Percentiles rank a stretch among this genome's conserved stretches.
Evolutionary conservation across 2,113 vertebrate species (phyloP).

Genomic region (Stegostoma tigrinum): DNA sequence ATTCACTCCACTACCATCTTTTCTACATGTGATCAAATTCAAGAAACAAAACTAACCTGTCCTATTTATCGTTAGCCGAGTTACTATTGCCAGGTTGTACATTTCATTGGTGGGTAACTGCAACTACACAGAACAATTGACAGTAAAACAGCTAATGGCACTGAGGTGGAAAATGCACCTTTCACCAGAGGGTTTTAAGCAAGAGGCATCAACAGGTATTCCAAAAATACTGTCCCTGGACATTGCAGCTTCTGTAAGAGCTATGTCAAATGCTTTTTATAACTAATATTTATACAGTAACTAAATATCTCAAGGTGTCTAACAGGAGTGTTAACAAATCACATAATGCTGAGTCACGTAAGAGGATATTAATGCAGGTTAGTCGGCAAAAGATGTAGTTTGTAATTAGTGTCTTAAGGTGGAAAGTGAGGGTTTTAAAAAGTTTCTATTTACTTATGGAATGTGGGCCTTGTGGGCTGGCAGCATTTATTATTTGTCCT

Average conservation of each 20-base stretch:
- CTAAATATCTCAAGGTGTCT: no score
- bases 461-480: no score
- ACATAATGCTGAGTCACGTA: no score
- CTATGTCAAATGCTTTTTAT: neutral
- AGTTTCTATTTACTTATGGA: no score
- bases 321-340: no score
- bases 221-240: neutral
- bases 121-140: neutral
- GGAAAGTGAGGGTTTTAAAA: no score
- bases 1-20: neutral
- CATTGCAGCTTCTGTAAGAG: no score
- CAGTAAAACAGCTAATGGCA: neutral
- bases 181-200: neutral
- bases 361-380: no score
- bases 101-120: neutral
- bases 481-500: no score
- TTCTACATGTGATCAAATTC: neutral
- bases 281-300: no score
- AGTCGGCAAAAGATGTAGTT: no score
- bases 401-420: no score
- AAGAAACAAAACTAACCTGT: neutral
- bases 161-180: neutral
- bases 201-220: neutral
- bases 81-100: neutral
- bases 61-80: neutral